Evolutionary conservation across 2,888 invertebrate species (phyloP).

Genomic region (Ceramica pisi): DNA sequence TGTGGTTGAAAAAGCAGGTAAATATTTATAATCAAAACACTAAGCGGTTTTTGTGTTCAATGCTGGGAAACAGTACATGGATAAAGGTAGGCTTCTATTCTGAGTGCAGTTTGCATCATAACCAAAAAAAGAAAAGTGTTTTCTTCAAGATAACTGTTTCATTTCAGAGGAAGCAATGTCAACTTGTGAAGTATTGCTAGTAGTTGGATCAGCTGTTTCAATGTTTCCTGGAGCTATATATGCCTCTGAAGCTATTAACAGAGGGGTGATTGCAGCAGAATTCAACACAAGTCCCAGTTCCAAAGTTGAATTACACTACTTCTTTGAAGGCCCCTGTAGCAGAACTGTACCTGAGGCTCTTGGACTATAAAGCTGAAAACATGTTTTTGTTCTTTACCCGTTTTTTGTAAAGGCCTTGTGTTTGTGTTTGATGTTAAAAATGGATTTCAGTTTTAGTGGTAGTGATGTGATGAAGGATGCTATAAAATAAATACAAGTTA

Average conservation of each 20-base stretch:
- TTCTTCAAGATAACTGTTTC: not conserved
- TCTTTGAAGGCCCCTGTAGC: constrained; percentile 87
- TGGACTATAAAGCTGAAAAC: constrained; percentile 63
- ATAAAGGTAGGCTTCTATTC: no score
- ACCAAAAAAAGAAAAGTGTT: no score
- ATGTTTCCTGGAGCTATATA: constrained; percentile 97
- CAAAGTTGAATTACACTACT: constrained; percentile 79
- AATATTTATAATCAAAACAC: not conserved
- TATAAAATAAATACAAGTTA: no score
- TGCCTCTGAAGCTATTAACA: constrained; percentile 93
- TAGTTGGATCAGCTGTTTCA: constrained; percentile 96
- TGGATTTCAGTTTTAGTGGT: no score
- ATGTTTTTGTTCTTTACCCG: not conserved
- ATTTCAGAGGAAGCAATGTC: constrained; percentile 91
- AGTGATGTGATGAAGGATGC: not conserved
- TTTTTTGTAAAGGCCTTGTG: constrained; percentile 8
- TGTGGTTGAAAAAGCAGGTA: constrained; percentile 92
- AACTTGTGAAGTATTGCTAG: constrained; percentile 94
- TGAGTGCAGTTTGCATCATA: no score
- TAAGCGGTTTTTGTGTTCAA: no score
- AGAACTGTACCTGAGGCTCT: constrained; percentile 81
- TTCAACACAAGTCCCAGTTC: constrained; percentile 83
- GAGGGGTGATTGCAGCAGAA: constrained; percentile 90
- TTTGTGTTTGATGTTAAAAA: no score
- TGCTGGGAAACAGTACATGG: no score